Base-by-base conservation (phyloP, 2,113 vertebrate species). In the Bucco capensis region DNA sequence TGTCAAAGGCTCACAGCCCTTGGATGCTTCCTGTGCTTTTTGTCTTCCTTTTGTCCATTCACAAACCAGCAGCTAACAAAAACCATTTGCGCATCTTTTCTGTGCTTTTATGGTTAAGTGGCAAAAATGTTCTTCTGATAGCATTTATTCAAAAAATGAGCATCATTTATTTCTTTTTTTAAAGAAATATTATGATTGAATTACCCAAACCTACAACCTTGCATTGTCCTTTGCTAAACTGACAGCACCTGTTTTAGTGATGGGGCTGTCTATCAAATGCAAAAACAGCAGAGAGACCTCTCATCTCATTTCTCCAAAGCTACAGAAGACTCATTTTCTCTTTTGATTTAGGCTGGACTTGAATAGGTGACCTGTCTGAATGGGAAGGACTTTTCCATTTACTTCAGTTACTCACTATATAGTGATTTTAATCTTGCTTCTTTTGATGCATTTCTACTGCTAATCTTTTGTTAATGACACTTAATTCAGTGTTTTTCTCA, bases 351-450 rank as follows among this genome's bases (percentile, higher is more conserved):
- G 51, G 23, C 19, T 79, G 57, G 66, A 75, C 47, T 75, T 84
- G 61, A 86, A 90, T 56, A 78, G 66, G 76, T 90, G 92, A 90
- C 76, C 79, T 37, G 1, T 72, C 62, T 90, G 88, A 81, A 93
- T 38, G 40, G 69, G 46, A 88, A 78, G 65, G 49, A 90, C 79
- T 90, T 91, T 81, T 78, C 33, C 80, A 57, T 37, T 75, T 74
- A 23, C 42, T 86, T 83, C 53, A 57, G 51, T 62, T 81, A 60
- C 57, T 84, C 14, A n/a, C 54, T 79, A 79, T 30, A 50, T 6
- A 66, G 62, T 53, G 62, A 78, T 94, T 92, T 89, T 93, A 77
- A 92, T 95, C 74, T 86, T 61, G 8, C 40, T 87, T 73, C 38
- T 54, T 94, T 83, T 78, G 60, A 92, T 86, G 46, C 44, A 28